phyloP scores from a whole-genome alignment of 2,888 invertebrate species.

The Erebia palarica region DNA sequence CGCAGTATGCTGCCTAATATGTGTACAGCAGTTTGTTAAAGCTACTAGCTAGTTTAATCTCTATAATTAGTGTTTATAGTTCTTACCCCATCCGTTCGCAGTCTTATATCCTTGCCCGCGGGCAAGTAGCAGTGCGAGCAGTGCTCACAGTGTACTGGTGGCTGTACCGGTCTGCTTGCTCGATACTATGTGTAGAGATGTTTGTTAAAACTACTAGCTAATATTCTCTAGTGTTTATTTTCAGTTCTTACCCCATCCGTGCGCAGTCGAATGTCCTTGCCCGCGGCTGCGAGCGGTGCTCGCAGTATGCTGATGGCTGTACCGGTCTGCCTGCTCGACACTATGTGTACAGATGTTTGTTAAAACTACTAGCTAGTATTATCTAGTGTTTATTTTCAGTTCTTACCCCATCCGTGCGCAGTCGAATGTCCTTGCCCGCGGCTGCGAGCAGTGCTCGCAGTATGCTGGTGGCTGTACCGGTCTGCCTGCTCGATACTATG shows the following conservation, averaged over 20 bases:
- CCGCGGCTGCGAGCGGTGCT: slow-evolving; percentile 92
- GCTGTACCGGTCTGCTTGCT: slow-evolving; percentile 96
- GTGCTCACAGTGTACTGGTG: slow-evolving; percentile 83
- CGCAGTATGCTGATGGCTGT: slow-evolving; percentile 95
- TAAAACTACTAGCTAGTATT: slow-evolving; percentile 51
- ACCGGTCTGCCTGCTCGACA: slow-evolving; percentile 95
- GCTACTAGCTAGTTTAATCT: no score
- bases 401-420: slow-evolving; percentile 76
- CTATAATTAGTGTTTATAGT: background rate
- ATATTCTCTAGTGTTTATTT: background rate
- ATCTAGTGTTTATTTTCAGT: background rate
- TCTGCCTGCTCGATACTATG: slow-evolving; percentile 95
- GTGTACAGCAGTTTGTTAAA: no score
- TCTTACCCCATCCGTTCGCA: no score
- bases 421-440: slow-evolving; percentile 94
- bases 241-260: slow-evolving; percentile 50
- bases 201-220: background rate
- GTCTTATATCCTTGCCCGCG: no score
- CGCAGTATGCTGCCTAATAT: slow-evolving; percentile 56
- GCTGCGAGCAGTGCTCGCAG: slow-evolving; percentile 93
- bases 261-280: slow-evolving; percentile 93
- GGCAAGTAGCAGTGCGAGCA: no score
- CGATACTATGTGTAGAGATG: slow-evolving; percentile 65
- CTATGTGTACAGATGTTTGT: slow-evolving; percentile 97
- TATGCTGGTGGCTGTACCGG: slow-evolving; percentile 95